Evolutionary conservation across 1,140 invertebrate species (phyloP), one percentile per base, ranked within the genome.

Genomic region (Condylostylus longicornis): DNA sequence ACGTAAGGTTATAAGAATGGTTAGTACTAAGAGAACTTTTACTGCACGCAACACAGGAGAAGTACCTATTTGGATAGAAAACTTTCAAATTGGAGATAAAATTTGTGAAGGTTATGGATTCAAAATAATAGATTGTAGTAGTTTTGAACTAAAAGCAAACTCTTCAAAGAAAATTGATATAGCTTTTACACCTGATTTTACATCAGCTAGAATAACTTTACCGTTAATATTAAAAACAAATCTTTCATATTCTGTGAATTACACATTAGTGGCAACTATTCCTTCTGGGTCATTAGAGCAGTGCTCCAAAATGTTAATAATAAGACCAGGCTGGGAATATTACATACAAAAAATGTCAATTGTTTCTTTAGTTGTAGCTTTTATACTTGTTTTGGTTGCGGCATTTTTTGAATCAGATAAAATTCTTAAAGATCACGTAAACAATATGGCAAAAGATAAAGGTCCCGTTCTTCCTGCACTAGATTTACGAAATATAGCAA

Each of bases 171-270:
- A 80, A 54, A 76, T 97, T 19, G 85, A 94, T 50, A 83, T 96
- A 45, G 79, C 82, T 37, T 95, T 91, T 59, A 85, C 84, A 1
- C 82, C 91, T 6, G 93, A 97, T 66, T 94, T 91, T 53, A 89
- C 90, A 4, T 66, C 91, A 39, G 75, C 84, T 0, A 71, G 77
- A 39, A 72, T 90, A 18, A 68, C 79, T 41, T 70, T 84, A 12
- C 61, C 68, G 27, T 65, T 75, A 19, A 61, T 64, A 43, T 65
- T 72, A 42, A 61, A 65, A 5, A 79, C 72, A 19, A 77, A 72
- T 50, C 53, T 77, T 12, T 64, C 61, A 39, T 60, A 61, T 37
- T 51, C 58, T 18, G 71, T 81, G 19, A 76, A 81, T 48, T 91
- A 80, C 54, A 70, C 75, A 8, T 59, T 96, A 34, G 63, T 81